Conservation (phyloP, 2,113 vertebrate genomes). For the Phalacrocorax brasilianus region DNA sequence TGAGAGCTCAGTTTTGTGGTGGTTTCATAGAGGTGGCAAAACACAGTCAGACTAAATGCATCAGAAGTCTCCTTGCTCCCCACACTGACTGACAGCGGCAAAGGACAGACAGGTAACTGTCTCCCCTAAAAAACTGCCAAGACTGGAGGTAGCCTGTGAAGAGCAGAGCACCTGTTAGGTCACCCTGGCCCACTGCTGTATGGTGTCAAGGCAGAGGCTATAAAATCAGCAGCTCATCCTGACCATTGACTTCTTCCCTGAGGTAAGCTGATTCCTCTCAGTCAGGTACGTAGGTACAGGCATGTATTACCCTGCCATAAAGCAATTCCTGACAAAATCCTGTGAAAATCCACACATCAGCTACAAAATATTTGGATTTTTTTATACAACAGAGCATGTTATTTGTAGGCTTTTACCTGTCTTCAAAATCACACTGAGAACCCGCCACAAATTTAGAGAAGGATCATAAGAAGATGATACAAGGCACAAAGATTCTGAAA, state of each 20-base stretch:
- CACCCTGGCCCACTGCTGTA: neutral
- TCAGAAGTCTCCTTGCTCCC: neutral
- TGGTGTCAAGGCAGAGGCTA: neutral
- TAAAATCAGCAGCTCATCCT: neutral
- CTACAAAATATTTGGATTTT: neutral
- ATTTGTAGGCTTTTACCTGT: neutral
- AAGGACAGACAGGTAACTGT: neutral
- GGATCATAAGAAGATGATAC: neutral
- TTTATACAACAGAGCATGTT: neutral
- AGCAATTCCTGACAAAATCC: neutral
- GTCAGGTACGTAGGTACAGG: too few relatives aligned
- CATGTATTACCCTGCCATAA: neutral
- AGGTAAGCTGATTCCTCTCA: neutral
- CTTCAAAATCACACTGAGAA: neutral
- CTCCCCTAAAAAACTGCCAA: neutral
- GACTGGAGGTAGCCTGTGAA: neutral
- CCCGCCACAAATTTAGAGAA: neutral
- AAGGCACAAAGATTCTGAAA: neutral
- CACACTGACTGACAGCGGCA: accelerated
- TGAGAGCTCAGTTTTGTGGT: neutral
- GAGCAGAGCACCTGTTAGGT: neutral
- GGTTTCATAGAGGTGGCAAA: neutral
- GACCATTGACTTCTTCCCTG: neutral
- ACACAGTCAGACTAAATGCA: neutral
- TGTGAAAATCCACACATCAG: neutral